Base-by-base conservation (phyloP, 92 coral and sea anemone species). In the Phymanthus crucifer region DNA sequence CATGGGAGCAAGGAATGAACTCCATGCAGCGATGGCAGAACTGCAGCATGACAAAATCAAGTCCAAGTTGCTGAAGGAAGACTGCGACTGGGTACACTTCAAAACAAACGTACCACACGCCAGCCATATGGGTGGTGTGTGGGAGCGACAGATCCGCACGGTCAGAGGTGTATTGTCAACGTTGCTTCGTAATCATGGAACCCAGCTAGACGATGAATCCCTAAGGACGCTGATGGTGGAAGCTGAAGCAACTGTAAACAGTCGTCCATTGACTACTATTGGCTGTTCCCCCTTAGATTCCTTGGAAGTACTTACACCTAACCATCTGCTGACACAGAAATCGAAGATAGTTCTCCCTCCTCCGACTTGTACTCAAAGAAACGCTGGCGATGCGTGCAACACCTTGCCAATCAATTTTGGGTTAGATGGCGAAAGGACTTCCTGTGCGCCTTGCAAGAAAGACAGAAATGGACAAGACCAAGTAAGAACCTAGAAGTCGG, bases 171-270 rank as follows among this genome's bases (percentile, higher is more conserved):
- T 66, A 12, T 32, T 66, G 34, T 3, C 71, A 18, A 27, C 71
- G 23, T 33, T 66, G 37, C 37, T 66, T 12, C 71, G 37, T 32
- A 66, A 14, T 32, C 71, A 66, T 32, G 71, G 71, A 66, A 66
- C 34, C 33, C 71, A 66, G 23, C 71, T 66, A 33, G 71, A 66
- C 23, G 71, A 66, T n/a, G 71, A 66, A 33, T 66, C 71, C 32
- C 71, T 66, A 13, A 66, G 71, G 29, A 66, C 71, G 29, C 29
- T 66, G 29, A 66, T 66, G 71, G 71, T 66, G 71, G 71, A 66
- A 14, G 33, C 71, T 7, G 71, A 66, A 33, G 4, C 71, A 7
- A 66, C 23, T 12, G 71, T 66, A 27, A 66, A 66, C 29, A 3
- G 71, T 19, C 71, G 71, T 66, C 71, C 71, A 66, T 33, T 66